Percentiles rank a stretch among this genome's conserved stretches.
Conservation (phyloP, 2,888 invertebrate species). For the Pristionchus entomophagus region DNA sequence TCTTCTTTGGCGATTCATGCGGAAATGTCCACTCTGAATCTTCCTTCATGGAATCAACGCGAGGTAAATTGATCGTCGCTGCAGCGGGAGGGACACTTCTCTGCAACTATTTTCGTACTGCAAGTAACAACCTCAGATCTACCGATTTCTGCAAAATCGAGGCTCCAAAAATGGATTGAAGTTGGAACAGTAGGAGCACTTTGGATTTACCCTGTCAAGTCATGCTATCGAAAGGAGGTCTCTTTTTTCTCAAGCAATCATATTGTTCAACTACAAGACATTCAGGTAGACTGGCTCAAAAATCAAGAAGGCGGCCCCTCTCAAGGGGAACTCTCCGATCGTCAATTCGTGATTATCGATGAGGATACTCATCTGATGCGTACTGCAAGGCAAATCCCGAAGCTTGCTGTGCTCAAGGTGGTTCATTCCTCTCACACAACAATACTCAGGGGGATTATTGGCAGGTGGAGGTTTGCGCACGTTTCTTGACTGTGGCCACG, state of each 20-base stretch:
- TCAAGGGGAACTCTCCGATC: slow-evolving; percentile 11
- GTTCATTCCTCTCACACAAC: not conserved
- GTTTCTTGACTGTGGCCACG: slow-evolving; percentile 12
- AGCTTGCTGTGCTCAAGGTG: slow-evolving; percentile 25
- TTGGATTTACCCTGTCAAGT: slow-evolving; percentile 25
- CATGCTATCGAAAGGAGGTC: slow-evolving; percentile 19
- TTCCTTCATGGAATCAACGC: not conserved
- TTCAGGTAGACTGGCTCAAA: not conserved
- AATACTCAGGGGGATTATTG: not conserved
- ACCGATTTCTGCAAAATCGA: not conserved
- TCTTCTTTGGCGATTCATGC: not conserved
- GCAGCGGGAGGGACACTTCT: not conserved
- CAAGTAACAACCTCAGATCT: not conserved
- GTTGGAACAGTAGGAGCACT: not conserved
- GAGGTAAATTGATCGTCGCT: not conserved
- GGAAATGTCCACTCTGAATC: not conserved
- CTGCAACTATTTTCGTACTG: not conserved
- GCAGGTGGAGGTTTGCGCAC: slow-evolving; percentile 24
- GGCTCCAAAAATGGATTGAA: not conserved
- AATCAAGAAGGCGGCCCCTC: not conserved
- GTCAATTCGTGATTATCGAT: slow-evolving; percentile 14
- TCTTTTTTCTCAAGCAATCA: not conserved
- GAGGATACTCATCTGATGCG: not conserved
- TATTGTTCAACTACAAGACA: not conserved
- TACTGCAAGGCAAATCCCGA: slow-evolving; percentile 3